Percentiles rank a stretch among this genome's conserved stretches.
Conservation (phyloP, 2,888 invertebrate genomes). For the Ectropis crepuscularia region DNA sequence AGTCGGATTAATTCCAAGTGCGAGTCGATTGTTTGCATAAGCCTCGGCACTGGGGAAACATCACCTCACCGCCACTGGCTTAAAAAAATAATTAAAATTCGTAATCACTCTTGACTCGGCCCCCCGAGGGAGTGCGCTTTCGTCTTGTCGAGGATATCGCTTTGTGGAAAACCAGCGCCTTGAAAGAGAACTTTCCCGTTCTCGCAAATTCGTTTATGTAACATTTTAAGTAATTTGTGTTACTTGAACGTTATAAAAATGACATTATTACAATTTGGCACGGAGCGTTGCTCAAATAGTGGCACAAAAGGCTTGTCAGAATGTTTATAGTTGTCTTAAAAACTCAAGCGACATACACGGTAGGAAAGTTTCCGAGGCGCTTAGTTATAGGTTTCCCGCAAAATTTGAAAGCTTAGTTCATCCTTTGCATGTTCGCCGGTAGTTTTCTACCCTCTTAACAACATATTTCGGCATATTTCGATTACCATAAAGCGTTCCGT, state of each 20-base stretch:
- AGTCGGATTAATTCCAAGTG: slow-evolving; percentile 84
- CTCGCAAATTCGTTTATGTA: slow-evolving; percentile 63
- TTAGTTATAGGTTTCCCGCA: slow-evolving; percentile 73
- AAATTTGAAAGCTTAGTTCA: slow-evolving; percentile 81
- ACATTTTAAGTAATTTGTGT: slow-evolving; percentile 61
- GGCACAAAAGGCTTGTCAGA: slow-evolving; percentile 67
- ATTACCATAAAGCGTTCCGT: slow-evolving; percentile 84
- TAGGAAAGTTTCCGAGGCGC: slow-evolving; percentile 69
- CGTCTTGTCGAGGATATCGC: slow-evolving; percentile 58
- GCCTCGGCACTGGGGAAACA: slow-evolving; percentile 79
- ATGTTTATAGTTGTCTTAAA: slow-evolving; percentile 76
- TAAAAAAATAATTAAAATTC: slow-evolving; percentile 86
- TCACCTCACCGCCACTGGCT: slow-evolving; percentile 83
- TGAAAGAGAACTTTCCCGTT: slow-evolving; percentile 55
- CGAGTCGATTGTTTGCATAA: slow-evolving; percentile 85
- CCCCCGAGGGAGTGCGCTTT: slow-evolving; percentile 65
- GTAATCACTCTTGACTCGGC: slow-evolving; percentile 84
- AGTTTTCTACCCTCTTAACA: slow-evolving; percentile 83
- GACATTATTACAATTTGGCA: slow-evolving; percentile 67
- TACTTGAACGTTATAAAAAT: slow-evolving; percentile 66
- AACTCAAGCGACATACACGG: slow-evolving; percentile 70
- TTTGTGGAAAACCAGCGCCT: slow-evolving; percentile 47
- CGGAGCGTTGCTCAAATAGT: slow-evolving; percentile 63
- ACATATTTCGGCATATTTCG: slow-evolving; percentile 85
- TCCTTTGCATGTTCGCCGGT: slow-evolving; percentile 81